A percentile compares a stretch with the other conserved stretches of the same genome.
These are phyloP conservation scores for Eupithecia tripunctaria DNA, from an alignment of 2,888 invertebrate species.

Conservation along the genomic window DNA sequence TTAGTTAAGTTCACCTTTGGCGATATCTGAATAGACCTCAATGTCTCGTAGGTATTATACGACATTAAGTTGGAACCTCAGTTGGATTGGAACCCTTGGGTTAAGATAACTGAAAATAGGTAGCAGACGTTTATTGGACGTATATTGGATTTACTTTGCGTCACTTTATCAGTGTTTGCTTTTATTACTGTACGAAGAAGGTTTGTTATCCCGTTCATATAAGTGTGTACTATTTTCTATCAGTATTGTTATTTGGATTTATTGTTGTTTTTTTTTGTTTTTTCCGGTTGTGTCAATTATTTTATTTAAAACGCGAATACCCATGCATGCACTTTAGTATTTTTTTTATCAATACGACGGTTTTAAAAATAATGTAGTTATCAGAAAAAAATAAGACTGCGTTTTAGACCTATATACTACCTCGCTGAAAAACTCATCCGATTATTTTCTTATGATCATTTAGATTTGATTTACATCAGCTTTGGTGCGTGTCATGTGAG, in stretches of 20 bases:
- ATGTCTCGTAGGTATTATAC: not conserved
- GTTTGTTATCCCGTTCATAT: constrained; percentile 14
- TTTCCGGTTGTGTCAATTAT: too few relatives aligned
- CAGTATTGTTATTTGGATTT: not conserved
- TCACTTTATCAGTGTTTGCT: constrained; percentile 49
- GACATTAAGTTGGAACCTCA: constrained; percentile 33
- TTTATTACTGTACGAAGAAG: constrained; percentile 34
- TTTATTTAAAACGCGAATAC: too few relatives aligned
- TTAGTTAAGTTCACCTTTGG: too few relatives aligned
- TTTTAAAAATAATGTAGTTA: not conserved
- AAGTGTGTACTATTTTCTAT: not conserved
- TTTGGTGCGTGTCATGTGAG: constrained; percentile 53
- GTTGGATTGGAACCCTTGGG: constrained; percentile 37
- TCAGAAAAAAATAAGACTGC: not conserved
- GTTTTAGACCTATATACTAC: too few relatives aligned
- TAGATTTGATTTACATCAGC: constrained; percentile 53
- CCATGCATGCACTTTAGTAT: too few relatives aligned
- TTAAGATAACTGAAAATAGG: constrained; percentile 45
- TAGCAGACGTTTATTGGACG: constrained; percentile 49
- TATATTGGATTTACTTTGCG: constrained; percentile 56
- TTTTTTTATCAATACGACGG: not conserved
- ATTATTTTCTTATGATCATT: constrained; percentile 59
- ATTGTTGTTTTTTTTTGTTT: too few relatives aligned
- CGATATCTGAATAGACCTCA: too few relatives aligned
- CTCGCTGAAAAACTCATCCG: constrained; percentile 49